These are phyloP conservation scores for Diadegma fenestrale DNA, from an alignment of 2,888 invertebrate species.

Conservation along the genomic window DNA sequence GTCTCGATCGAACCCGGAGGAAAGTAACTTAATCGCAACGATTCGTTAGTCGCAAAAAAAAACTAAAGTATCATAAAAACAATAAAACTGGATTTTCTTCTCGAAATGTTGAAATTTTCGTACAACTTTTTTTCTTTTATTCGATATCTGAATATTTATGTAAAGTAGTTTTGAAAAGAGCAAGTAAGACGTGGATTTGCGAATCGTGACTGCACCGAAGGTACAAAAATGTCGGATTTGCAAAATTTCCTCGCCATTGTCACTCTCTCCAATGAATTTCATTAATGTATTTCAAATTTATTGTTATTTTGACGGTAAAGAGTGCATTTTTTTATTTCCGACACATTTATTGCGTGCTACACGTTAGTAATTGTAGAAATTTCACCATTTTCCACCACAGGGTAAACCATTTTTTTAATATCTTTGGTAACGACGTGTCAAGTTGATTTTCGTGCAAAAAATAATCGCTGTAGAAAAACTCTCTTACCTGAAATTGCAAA, in stretches of 20 bases:
- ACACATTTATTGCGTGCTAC: constrained; percentile 28
- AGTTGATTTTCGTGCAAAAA: not conserved
- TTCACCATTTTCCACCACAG: constrained; percentile 10
- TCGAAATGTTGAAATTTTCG: constrained; percentile 6
- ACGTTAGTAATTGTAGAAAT: constrained; percentile 21
- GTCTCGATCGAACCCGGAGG: not conserved
- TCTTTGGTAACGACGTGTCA: not conserved
- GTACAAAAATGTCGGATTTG: constrained; percentile 68
- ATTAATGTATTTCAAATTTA: constrained; percentile 43
- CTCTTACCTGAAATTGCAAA: constrained; percentile 43
- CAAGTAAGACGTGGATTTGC: constrained; percentile 60
- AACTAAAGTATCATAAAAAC: constrained; percentile 40
- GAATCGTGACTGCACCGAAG: constrained; percentile 68
- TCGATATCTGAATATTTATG: constrained; percentile 45
- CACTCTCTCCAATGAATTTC: constrained; percentile 39
- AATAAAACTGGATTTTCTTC: constrained; percentile 16
- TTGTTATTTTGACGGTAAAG: constrained; percentile 42
- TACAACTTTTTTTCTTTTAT: constrained; percentile 15
- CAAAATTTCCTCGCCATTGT: constrained; percentile 49
- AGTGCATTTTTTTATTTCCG: constrained; percentile 6
- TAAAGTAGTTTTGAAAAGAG: constrained; percentile 40
- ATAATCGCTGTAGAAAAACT: constrained; percentile 26
- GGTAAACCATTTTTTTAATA: constrained; percentile 27
- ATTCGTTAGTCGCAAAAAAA: constrained; percentile 48
- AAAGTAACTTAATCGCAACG: constrained; percentile 48